Evolutionary conservation across 1,140 invertebrate species (phyloP).

Genomic region (Drosophila baimaii): DNA sequence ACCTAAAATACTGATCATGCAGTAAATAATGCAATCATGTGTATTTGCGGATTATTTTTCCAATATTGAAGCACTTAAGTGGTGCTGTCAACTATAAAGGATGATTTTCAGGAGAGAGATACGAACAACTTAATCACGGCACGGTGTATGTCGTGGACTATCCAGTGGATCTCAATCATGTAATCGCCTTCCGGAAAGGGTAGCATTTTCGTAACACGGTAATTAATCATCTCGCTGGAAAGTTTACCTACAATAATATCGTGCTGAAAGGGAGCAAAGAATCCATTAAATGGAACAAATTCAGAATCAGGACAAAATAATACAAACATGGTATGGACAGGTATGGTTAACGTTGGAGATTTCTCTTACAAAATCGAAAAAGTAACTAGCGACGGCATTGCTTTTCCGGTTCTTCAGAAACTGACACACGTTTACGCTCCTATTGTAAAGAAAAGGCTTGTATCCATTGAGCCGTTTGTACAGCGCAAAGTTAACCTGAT

Average conservation of each 20-base stretch:
- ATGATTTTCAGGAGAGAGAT: no score
- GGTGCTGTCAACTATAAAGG: no score
- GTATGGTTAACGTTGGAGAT: conserved; percentile 26
- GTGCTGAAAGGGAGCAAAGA: no score
- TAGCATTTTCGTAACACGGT: conserved; percentile 8
- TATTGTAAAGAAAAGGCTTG: conserved; percentile 21
- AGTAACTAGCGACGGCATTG: conserved; percentile 2
- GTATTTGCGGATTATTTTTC: no score
- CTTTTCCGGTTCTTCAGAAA: background rate
- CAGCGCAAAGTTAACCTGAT: conserved; percentile 6
- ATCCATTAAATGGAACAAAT: no score
- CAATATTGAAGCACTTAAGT: no score
- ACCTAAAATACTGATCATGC: no score
- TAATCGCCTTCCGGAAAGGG: no score
- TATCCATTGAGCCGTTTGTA: conserved; percentile 18
- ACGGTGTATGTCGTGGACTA: background rate
- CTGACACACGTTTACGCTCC: conserved; percentile 6
- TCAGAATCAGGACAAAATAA: no score
- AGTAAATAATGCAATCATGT: no score
- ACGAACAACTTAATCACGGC: background rate
- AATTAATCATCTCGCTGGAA: background rate
- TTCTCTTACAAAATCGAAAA: background rate
- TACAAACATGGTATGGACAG: no score
- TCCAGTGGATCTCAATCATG: no score
- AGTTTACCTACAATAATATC: conserved; percentile 11